phyloP scores from a whole-genome alignment of 2,888 invertebrate genomes.

The Eupithecia subfuscata region DNA sequence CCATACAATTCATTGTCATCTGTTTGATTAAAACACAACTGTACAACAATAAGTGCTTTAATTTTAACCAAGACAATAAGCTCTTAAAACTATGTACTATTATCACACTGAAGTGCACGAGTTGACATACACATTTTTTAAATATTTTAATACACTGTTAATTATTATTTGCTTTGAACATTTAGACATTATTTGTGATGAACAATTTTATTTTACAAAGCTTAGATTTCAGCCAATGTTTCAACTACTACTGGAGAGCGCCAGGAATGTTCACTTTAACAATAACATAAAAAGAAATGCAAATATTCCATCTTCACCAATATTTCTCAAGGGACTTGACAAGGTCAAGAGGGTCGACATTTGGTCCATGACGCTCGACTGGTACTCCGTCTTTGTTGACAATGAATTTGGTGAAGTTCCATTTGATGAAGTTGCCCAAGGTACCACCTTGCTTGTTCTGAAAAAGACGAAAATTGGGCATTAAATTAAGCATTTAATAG shows the following conservation, averaged over 20 bases:
- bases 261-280: slow-evolving; percentile 32
- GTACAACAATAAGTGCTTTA: slow-evolving; percentile 27
- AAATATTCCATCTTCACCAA: slow-evolving; percentile 63
- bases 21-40: slow-evolving; percentile 4
- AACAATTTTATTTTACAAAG: background rate
- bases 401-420: slow-evolving; percentile 95
- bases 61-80: slow-evolving; percentile 8
- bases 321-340: slow-evolving; percentile 83
- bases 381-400: slow-evolving; percentile 88
- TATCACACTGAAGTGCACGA: slow-evolving; percentile 13
- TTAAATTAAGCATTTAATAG: background rate
- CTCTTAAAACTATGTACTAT: slow-evolving; percentile 16
- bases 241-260: slow-evolving; percentile 20
- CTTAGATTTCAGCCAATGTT: background rate
- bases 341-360: slow-evolving; percentile 80
- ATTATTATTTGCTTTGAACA: background rate
- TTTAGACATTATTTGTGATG: background rate
- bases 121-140: background rate
- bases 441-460: slow-evolving; percentile 82
- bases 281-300: slow-evolving; percentile 26
- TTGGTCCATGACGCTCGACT: slow-evolving; percentile 87
- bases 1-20: too few species aligned
- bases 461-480: slow-evolving; percentile 24
- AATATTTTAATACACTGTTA: background rate
- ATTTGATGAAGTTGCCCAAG: slow-evolving; percentile 88